Base-by-base conservation (phyloP, 1,140 invertebrate species). In the Bombus terrestris region DNA sequence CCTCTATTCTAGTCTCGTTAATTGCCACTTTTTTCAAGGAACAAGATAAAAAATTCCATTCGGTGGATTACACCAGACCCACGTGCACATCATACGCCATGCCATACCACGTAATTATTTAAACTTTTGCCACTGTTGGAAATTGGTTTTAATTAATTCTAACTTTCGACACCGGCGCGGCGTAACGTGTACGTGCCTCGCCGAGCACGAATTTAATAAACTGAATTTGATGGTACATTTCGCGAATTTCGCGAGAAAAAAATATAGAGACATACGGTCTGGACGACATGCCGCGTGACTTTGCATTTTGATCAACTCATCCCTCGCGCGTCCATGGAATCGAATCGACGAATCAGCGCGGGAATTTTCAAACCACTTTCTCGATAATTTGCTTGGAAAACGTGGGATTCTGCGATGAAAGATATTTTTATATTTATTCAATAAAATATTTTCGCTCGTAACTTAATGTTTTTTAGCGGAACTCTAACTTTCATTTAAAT, bases 121-220 rank as follows among this genome's bases (percentile, higher is more conserved):
- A 72, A 86, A 86, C 57, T 86, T 86, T 78, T 12, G 47, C n/a
- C 37, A 22, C 35, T 68, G 66, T 25, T 39, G 53, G 43, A 59
- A 78, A 75, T 77, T 71, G 85, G 15, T 78, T 83, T 86, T 86
- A 83, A 86, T 86, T 86, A 78, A 78, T 83, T 64, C 64, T 32
- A 83, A 86, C 74, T 86, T 86, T 81, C 6, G 57, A 15, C 75
- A 32, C 22, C 3, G 59, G 12, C 53, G 15, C 28, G 43, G 1
- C 22, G 15, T 57, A 37, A 71, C 85, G 85, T 83, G 47, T 62
- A 72, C 39, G 47, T 59, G 80, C 68, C 37, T 84, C 86, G 75
- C 5, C 28, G 75, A n/a, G 59, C 59, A 37, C 43, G 82, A 59
- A 78, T 79, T 87, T 87, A 84, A 87, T 87, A 87, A 87, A 87